Evolutionary conservation across 2,888 invertebrate species (phyloP), one percentile per base, ranked within the genome.

Genomic region (Athripsodes cinereus): DNA sequence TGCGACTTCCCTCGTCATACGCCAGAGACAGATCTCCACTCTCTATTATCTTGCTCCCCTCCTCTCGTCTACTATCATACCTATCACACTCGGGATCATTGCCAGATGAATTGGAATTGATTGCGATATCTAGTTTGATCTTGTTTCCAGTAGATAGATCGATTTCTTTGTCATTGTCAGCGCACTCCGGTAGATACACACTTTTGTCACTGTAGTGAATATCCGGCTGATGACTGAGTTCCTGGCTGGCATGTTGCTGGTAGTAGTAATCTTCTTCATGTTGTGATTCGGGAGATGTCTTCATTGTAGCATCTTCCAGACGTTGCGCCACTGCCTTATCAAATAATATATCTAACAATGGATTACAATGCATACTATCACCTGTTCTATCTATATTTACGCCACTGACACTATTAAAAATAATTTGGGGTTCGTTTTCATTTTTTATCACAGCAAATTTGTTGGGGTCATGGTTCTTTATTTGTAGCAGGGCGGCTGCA

Each of bases 1-100:
- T 86, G 64, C 82, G 80, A 67, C 83, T 83, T 68, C 81, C 81
- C 48, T 81, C 82, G 64, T 81, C 79, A 62, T 77, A 81, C 56
- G 77, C 77, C 26, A 78, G 75, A 53, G 78, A 70, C 64, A 75
- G 80, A 57, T 73, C 73, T 55, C 70, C 71, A 19, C 70, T 69
- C 59, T 81, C 81, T 63, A 52, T 52, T 34, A 57, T 68, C 59
- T 68, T 68, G 53, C 63, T 65, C 22, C 65, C 58, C 53, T 65
- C 66, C 20, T 61, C 62, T 6, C 21, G 3, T 20, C 21, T 16
- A 8, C 20, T 20, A 3, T 47, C 21, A 20, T 60, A 57, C 21
- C 55, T 16, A 40, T 62, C 62, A 2, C 35, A 57, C 11, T 64
- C 62, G 16, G 52, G 53, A 22, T 60, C 58, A 50, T 57, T 72